phyloP scores from a whole-genome alignment of 1,140 invertebrate genomes.

The Drosophila nasuta region DNA sequence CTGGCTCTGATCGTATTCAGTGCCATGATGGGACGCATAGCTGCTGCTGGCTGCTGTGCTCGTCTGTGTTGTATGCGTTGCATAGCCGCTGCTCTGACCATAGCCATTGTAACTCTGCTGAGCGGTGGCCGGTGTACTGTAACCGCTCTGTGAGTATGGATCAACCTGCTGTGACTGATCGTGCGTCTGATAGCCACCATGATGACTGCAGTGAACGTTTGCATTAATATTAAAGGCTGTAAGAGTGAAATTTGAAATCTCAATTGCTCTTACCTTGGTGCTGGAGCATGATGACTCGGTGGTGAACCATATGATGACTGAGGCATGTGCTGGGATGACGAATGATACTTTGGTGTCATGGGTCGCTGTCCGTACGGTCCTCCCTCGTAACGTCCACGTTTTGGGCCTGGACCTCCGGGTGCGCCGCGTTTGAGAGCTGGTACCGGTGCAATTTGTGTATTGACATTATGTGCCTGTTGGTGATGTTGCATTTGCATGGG shows the following conservation, averaged over 20 bases:
- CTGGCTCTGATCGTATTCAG: slow-evolving; percentile 82
- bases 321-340: slow-evolving; percentile 70
- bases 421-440: slow-evolving; percentile 83
- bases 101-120: slow-evolving; percentile 81
- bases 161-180: slow-evolving; percentile 80
- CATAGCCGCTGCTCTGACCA: slow-evolving; percentile 72
- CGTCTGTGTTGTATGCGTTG: slow-evolving; percentile 62
- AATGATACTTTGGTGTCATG: slow-evolving; percentile 81
- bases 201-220: slow-evolving; percentile 65
- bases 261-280: slow-evolving; percentile 63
- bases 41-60: slow-evolving; percentile 67
- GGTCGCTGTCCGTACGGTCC: slow-evolving; percentile 80
- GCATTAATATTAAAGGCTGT: slow-evolving; percentile 34
- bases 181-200: slow-evolving; percentile 73
- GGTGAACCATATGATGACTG: slow-evolving; percentile 71
- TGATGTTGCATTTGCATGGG: slow-evolving; percentile 80
- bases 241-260: background rate
- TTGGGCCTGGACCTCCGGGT: slow-evolving; percentile 82
- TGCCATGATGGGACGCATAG: slow-evolving; percentile 66
- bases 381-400: slow-evolving; percentile 80
- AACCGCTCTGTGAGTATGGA: slow-evolving; percentile 78
- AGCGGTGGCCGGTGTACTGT: slow-evolving; percentile 61
- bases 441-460: slow-evolving; percentile 84
- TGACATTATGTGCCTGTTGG: slow-evolving; percentile 79
- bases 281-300: slow-evolving; percentile 69